Percentiles rank a stretch among this genome's conserved stretches.
Evolutionary conservation across 1,140 invertebrate species (phyloP).

Genomic region (Zaprionus kolodkinae): DNA sequence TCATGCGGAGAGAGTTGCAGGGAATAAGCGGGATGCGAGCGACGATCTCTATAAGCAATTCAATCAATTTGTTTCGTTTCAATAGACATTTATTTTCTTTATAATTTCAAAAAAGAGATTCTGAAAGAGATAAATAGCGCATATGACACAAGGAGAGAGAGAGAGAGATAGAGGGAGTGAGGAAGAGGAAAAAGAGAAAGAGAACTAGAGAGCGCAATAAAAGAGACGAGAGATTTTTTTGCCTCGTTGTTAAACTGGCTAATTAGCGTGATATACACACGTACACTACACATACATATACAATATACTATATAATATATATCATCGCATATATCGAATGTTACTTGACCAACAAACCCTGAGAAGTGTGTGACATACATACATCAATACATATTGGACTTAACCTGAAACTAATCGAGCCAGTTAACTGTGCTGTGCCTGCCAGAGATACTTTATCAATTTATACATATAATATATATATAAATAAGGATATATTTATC

Average conservation of each 20-base stretch:
- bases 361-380: constrained; percentile 21
- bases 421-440: constrained; percentile 14
- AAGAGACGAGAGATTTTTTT: too few relatives aligned
- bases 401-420: constrained; percentile 18
- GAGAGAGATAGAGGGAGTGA: background rate
- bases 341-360: constrained; percentile 17
- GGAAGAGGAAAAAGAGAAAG: background rate
- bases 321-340: background rate
- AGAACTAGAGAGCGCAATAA: background rate
- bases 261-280: constrained; percentile 1
- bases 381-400: constrained; percentile 11
- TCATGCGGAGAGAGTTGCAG: background rate
- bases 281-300: background rate
- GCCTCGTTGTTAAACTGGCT: too few relatives aligned
- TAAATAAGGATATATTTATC: background rate
- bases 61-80: constrained; percentile 33
- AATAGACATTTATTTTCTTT: constrained; percentile 41
- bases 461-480: background rate
- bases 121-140: background rate
- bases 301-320: background rate
- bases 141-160: background rate
- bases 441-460: background rate
- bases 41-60: constrained; percentile 10
- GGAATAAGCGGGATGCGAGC: background rate
- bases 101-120: constrained; percentile 9